These are phyloP conservation scores for Lathamus discolor DNA, from an alignment of 2,113 vertebrate species.

Conservation along the genomic window DNA sequence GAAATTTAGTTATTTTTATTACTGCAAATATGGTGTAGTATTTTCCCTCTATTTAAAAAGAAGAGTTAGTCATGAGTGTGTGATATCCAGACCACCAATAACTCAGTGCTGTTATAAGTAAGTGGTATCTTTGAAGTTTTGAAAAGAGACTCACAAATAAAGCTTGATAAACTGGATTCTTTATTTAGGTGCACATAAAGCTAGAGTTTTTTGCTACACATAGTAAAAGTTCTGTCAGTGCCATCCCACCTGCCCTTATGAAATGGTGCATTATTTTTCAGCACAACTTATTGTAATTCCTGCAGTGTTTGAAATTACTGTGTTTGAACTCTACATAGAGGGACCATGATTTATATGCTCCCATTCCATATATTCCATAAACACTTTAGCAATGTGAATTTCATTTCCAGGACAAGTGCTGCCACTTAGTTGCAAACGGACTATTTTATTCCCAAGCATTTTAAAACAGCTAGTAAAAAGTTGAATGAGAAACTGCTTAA, in stretches of 20 bases:
- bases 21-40: not conserved
- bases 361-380: constrained; percentile 45
- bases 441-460: constrained; percentile 16
- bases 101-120: not conserved
- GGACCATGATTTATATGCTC: not conserved
- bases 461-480: constrained; percentile 23
- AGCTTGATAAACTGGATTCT: not conserved
- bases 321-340: not conserved
- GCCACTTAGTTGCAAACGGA: not conserved
- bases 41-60: not conserved
- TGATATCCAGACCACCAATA: not conserved
- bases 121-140: not conserved
- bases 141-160: not conserved
- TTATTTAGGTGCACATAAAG: constrained; percentile 10
- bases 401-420: constrained; percentile 39
- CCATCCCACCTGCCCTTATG: not conserved
- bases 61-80: not conserved
- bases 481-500: not conserved
- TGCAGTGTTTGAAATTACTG: not conserved
- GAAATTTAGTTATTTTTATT: not conserved
- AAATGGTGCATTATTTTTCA: constrained; percentile 22
- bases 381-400: constrained; percentile 41
- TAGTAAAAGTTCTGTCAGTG: constrained; percentile 12
- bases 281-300: not conserved
- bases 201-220: not conserved